Evolutionary conservation across 2,113 vertebrate genomes (phyloP).

Genomic region (Notarius lentiginosus): DNA sequence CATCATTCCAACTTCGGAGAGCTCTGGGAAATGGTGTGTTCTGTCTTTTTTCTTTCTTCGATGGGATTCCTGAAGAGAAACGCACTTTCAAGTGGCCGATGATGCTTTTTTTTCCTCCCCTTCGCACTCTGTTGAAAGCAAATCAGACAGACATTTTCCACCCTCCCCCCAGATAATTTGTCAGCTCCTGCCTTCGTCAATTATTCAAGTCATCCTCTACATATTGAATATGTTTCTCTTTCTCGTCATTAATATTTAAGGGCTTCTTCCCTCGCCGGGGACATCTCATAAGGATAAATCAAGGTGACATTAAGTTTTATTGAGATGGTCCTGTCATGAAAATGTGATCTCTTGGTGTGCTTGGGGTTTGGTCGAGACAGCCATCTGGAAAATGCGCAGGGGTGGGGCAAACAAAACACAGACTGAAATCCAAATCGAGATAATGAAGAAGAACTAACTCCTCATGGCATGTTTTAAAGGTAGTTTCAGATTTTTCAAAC

Average conservation of each 20-base stretch:
- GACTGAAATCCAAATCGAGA: neutral
- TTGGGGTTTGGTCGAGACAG: conserved; percentile 22
- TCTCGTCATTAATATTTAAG: conserved; percentile 68
- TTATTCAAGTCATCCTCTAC: conserved; percentile 71
- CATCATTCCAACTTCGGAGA: conserved; percentile 37
- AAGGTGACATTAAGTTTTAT: conserved; percentile 57
- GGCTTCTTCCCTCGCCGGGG: conserved; percentile 52
- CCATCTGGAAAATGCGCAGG: conserved; percentile 3
- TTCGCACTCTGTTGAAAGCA: conserved; percentile 21
- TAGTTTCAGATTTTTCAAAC: too few species aligned
- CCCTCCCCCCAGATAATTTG: conserved; percentile 56
- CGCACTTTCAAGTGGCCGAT: neutral
- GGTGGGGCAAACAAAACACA: neutral
- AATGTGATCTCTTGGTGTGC: conserved; percentile 46
- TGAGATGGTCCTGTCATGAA: conserved; percentile 38
- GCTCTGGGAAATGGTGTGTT: neutral
- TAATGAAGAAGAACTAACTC: neutral
- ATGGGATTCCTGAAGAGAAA: neutral
- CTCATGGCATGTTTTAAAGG: neutral
- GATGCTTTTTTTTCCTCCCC: neutral
- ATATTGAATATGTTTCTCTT: conserved; percentile 77
- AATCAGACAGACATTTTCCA: neutral
- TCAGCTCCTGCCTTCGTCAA: conserved; percentile 62
- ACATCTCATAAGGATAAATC: conserved; percentile 68
- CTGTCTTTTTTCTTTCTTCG: neutral